Evolutionary conservation across 2,797 vertebrate genomes (phyloP), one percentile per base, ranked within the genome.

Genomic region (Gymnothorax javanicus): DNA sequence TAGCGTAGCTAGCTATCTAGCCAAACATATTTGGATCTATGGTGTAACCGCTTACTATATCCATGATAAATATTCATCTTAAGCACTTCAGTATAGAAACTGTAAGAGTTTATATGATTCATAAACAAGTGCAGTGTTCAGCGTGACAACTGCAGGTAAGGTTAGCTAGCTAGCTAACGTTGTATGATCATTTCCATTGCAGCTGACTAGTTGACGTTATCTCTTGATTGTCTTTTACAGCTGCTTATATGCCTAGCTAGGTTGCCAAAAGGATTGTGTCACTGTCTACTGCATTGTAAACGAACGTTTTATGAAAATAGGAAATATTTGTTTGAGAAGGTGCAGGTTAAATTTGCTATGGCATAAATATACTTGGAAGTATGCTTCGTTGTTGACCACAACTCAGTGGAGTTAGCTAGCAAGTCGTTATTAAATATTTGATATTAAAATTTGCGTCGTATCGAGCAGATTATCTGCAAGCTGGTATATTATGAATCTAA

Each of bases 71-170:
- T 85, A 87, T 64, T 83, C 64, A 77, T 43, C 33, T 43, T 43
- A 64, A 27, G 12, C 27, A 86, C 59, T 23, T 56, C 52, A 56
- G 11, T 56, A 17, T 81, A n/a, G 50, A 81, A 84, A 82, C 59
- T 83, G 27, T 5, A 60, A 50, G 23, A 83, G 59, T 20, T 87
- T 62, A 81, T 60, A 64, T 52, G 81, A 86, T 56, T 67, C 12
- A 20, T 75, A 20, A 50, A 57, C 73, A 79, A 60, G 85, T 60
- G 85, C 58, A 50, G 85, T 79, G 73, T 73, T 71, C 71, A 81
- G 73, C 85, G 59, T 77, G 81, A 62, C 57, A 12, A 62, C 58
- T 57, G 58, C 57, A 60, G 85, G 85, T 86, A 85, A 85, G 33
- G 33, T 43, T 43, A 52, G 50, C 56, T 56, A 75, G 11, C 33